A percentile compares a stretch with the other conserved stretches of the same genome.
phyloP scores from a whole-genome alignment of 35 echinoderm and acorn worm genomes.

The Ptychodera flava region DNA sequence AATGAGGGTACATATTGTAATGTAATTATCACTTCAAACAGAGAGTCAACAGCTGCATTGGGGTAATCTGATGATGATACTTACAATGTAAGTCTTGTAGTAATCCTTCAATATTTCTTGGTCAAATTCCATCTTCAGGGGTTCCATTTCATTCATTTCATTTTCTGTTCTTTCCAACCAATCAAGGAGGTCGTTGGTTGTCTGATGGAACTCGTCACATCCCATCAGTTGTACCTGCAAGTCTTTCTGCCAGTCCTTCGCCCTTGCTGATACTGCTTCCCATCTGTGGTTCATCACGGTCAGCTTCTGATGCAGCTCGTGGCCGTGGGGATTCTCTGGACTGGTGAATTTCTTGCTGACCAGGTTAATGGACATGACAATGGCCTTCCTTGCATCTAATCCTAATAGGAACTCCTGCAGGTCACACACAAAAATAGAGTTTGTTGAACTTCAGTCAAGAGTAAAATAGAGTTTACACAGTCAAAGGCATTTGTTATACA shows the following conservation, averaged over 20 bases:
- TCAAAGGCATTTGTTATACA: no score
- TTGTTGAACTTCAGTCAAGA: no score
- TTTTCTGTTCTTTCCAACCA: conserved; percentile 52
- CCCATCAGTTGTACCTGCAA: conserved; percentile 68
- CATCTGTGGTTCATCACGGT: conserved; percentile 76
- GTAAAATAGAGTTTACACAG: no score
- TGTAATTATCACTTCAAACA: no score
- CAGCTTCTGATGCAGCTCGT: conserved; percentile 64
- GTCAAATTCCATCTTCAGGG: conserved; percentile 61
- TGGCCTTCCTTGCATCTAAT: conserved; percentile 66
- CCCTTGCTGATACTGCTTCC: conserved; percentile 55
- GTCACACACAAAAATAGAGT: no score
- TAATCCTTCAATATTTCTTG: conserved; percentile 60
- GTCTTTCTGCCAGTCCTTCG: conserved; percentile 79
- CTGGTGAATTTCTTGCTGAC: conserved; percentile 77
- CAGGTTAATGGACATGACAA: conserved; percentile 87
- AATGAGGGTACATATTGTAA: no score
- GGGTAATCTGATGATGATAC: no score
- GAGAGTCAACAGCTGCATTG: no score
- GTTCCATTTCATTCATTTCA: conserved; percentile 63
- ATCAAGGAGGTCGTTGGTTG: conserved; percentile 63
- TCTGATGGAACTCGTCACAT: conserved; percentile 97
- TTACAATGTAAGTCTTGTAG: conserved; percentile 80
- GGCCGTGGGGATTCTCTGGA: conserved; percentile 52
- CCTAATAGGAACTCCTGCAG: conserved; percentile 63